Percentiles rank a stretch among this genome's conserved stretches.
These are phyloP conservation scores for Thaleichthys pacificus DNA, from an alignment of 2,797 vertebrate genomes.

Conservation along the genomic window DNA sequence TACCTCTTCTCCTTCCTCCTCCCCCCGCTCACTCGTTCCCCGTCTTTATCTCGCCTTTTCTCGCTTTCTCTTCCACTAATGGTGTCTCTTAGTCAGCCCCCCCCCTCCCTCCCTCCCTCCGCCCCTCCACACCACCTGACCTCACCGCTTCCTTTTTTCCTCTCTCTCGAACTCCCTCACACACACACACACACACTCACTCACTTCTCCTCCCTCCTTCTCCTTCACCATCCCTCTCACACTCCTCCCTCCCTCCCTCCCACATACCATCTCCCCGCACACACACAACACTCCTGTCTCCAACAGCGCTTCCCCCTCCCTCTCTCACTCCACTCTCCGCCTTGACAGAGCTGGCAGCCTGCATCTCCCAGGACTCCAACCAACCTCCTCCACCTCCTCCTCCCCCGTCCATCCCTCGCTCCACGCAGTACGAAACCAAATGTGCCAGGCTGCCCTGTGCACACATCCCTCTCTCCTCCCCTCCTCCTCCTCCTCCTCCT, in stretches of 20 bases:
- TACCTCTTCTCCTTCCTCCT: background rate
- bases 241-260: background rate
- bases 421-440: background rate
- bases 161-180: constrained; percentile 1
- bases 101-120: constrained; percentile 40
- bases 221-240: background rate
- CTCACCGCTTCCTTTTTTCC: constrained; percentile 10
- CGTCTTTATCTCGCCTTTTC: background rate
- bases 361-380: too few relatives aligned
- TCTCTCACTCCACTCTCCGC: background rate
- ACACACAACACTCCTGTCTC: background rate
- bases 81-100: constrained; percentile 13
- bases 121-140: constrained; percentile 27
- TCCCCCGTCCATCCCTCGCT: background rate
- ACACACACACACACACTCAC: background rate
- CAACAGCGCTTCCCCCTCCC: background rate
- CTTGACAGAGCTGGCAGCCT: background rate
- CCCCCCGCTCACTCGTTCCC: background rate
- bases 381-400: background rate
- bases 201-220: background rate
- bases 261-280: too few relatives aligned
- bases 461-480: constrained; percentile 2
- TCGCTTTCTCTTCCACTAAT: background rate
- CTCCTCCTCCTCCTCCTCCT: background rate
- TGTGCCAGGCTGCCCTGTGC: background rate